A percentile compares a stretch with the other conserved stretches of the same genome.
phyloP scores from a whole-genome alignment of 2,888 invertebrate species.

The Drosophila falleni region DNA sequence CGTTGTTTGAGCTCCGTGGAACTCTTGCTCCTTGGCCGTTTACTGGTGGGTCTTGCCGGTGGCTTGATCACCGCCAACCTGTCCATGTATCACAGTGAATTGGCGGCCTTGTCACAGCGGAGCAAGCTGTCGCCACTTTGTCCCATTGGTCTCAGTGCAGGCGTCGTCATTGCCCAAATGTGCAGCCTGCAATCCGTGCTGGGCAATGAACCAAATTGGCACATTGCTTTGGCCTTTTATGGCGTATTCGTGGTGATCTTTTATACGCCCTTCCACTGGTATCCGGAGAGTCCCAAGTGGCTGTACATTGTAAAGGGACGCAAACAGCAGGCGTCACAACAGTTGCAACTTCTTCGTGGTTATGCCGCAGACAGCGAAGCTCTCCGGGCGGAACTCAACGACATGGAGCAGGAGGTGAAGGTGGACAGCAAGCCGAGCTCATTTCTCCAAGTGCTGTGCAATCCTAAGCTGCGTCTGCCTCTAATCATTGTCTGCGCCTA shows the following conservation, averaged over 20 bases:
- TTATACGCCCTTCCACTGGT: constrained; percentile 87
- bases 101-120: constrained; percentile 91
- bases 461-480: constrained; percentile 88
- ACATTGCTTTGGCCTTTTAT: constrained; percentile 90
- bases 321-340: constrained; percentile 88
- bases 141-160: constrained; percentile 87
- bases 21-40: constrained; percentile 90
- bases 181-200: constrained; percentile 81
- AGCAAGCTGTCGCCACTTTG: constrained; percentile 92
- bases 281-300: constrained; percentile 97
- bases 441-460: constrained; percentile 87
- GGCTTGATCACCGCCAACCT: constrained; percentile 94
- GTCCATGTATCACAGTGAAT: constrained; percentile 96
- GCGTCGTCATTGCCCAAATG: constrained; percentile 85
- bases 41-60: constrained; percentile 91
- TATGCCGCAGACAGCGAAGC: constrained; percentile 81
- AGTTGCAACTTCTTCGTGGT: constrained; percentile 89
- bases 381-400: constrained; percentile 88
- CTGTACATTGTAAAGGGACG: constrained; percentile 90
- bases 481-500: constrained; percentile 91
- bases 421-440: constrained; percentile 86
- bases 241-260: constrained; percentile 89
- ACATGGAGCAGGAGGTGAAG: constrained; percentile 87
- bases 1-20: constrained; percentile 90
- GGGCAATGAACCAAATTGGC: constrained; percentile 90